Evolutionary conservation across 2,113 vertebrate genomes (phyloP).

Genomic region (Chaenocephalus aceratus): DNA sequence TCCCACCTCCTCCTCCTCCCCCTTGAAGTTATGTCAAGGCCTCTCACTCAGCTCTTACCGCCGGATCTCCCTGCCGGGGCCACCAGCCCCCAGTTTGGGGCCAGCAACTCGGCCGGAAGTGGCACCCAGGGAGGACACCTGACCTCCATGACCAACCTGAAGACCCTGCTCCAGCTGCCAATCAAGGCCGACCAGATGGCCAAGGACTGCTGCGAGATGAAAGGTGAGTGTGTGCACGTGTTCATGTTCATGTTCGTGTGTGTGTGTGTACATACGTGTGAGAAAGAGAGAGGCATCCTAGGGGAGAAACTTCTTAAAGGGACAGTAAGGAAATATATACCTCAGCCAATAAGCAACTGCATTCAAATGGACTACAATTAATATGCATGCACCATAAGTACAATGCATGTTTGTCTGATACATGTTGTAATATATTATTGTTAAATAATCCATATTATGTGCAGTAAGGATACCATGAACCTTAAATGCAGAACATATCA

Average conservation of each 20-base stretch:
- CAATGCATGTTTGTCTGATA: neutral
- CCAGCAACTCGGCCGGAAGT: slow-evolving; percentile 71
- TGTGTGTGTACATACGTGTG: neutral
- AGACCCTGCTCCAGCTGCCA: slow-evolving; percentile 85
- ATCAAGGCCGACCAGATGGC: slow-evolving; percentile 85
- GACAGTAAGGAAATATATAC: slow-evolving; percentile 15
- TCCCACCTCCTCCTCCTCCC: neutral
- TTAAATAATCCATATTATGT: neutral
- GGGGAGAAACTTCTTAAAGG: slow-evolving; percentile 51
- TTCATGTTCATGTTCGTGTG: neutral
- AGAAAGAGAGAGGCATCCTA: neutral
- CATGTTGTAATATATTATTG: neutral
- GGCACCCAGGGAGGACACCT: slow-evolving; percentile 80
- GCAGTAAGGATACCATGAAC: neutral
- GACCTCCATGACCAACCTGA: slow-evolving; percentile 86
- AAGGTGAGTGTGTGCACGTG: slow-evolving; percentile 76
- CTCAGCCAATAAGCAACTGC: slow-evolving; percentile 1
- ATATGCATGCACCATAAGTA: neutral
- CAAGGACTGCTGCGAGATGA: slow-evolving; percentile 86
- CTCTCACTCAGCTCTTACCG: slow-evolving; percentile 82
- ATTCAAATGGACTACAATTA: neutral
- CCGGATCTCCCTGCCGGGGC: slow-evolving; percentile 83
- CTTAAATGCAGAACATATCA: neutral
- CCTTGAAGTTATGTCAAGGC: slow-evolving; percentile 82
- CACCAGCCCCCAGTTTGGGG: slow-evolving; percentile 83